Conservation (phyloP, 2,797 vertebrate species). For the Pampus argenteus region DNA sequence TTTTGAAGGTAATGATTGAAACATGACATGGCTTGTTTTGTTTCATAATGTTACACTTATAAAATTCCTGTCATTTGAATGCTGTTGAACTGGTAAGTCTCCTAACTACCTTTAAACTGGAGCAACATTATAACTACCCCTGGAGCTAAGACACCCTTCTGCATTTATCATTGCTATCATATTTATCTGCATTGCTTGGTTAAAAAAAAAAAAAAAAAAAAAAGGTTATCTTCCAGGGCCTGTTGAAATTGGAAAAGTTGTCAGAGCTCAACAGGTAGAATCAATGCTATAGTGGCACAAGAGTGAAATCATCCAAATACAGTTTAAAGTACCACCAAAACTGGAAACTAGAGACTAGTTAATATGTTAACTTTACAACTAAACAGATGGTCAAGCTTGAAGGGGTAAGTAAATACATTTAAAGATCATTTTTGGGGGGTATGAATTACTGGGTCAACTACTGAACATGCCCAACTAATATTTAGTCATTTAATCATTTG, state of each 20-base stretch:
- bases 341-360: constrained; percentile 51
- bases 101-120: constrained; percentile 54
- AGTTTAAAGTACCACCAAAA: constrained; percentile 46
- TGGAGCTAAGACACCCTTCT: constrained; percentile 52
- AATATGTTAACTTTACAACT: constrained; percentile 68
- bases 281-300: constrained; percentile 29
- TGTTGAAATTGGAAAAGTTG: constrained; percentile 45
- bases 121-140: constrained; percentile 30
- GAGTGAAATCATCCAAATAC: constrained; percentile 33
- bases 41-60: constrained; percentile 52
- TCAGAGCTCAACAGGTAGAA: constrained; percentile 74
- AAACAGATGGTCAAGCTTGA: constrained; percentile 69
- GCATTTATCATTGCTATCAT: constrained; percentile 49
- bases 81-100: constrained; percentile 59
- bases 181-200: constrained; percentile 33
- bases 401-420: constrained; percentile 49
- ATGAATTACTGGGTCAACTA: constrained; percentile 20
- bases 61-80: constrained; percentile 63
- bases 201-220: too few relatives aligned
- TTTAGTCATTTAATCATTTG: constrained; percentile 41
- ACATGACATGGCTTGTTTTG: constrained; percentile 14
- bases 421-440: constrained; percentile 8
- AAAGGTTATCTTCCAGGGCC: constrained; percentile 26
- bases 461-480: constrained; percentile 20
- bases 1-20: constrained; percentile 13